Percentiles rank a stretch among this genome's conserved stretches.
phyloP scores from a whole-genome alignment of 2,797 vertebrate species.

The Enteromius thamalakanensis region DNA sequence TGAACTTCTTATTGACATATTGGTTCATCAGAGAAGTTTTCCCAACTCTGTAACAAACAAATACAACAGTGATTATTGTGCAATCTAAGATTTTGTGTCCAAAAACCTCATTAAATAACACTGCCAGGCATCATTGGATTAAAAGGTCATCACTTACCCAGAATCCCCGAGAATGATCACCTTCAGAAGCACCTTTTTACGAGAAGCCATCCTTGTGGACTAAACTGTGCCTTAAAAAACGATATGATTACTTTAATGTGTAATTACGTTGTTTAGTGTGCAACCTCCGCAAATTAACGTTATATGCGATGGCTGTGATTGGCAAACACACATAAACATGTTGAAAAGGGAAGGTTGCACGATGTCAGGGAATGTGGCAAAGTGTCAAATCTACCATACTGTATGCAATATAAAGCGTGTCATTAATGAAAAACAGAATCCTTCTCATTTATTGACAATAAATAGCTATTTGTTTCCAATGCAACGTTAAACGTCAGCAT shows the following conservation, averaged over 20 bases:
- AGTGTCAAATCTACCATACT: not conserved
- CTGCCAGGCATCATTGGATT: not conserved
- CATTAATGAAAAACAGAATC: not conserved
- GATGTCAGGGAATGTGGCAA: not conserved
- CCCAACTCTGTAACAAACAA: conserved; percentile 60
- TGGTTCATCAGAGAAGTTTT: conserved; percentile 72
- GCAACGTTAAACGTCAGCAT: not conserved
- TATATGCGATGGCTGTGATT: not conserved
- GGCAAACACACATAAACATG: conserved; percentile 17
- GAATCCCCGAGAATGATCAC: conserved; percentile 72
- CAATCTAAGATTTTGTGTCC: not conserved
- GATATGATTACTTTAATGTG: not conserved
- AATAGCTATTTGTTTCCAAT: not conserved
- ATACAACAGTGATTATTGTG: not conserved
- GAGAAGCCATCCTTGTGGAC: conserved; percentile 63
- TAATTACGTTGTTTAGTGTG: not conserved
- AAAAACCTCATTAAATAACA: not conserved
- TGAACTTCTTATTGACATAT: conserved; percentile 72
- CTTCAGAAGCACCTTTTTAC: conserved; percentile 70
- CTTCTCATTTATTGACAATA: not conserved
- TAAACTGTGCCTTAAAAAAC: conserved; percentile 12
- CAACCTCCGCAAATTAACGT: not conserved
- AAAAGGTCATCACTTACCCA: conserved; percentile 58
- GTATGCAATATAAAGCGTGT: not conserved
- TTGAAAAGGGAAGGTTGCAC: conserved; percentile 31